These are phyloP conservation scores for Galeruca laticollis DNA, from an alignment of 2,888 invertebrate species.

Conservation along the genomic window DNA sequence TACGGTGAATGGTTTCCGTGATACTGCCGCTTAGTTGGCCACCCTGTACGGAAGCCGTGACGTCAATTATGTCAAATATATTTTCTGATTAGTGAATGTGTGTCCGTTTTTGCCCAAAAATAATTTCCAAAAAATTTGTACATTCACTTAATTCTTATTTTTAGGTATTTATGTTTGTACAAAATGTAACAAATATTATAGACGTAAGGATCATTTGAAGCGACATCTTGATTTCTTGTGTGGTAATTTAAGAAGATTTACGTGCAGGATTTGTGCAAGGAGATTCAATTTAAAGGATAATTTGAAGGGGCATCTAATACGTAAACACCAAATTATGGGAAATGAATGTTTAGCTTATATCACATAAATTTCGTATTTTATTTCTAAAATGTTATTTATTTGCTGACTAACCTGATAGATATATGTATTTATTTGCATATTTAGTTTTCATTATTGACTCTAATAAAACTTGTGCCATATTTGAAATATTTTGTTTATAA, in stretches of 20 bases:
- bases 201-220: conserved; percentile 35
- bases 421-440: neutral
- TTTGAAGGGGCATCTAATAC: conserved; percentile 28
- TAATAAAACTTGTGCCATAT: neutral
- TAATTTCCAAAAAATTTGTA: neutral
- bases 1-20: no score
- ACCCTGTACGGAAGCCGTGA: no score
- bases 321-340: conserved; percentile 24
- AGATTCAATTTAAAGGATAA: conserved; percentile 30
- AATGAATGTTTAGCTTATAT: neutral
- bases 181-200: conserved; percentile 29
- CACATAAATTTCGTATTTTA: neutral
- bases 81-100: no score
- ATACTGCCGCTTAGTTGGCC: no score
- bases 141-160: neutral
- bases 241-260: conserved; percentile 29
- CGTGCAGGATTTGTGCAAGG: conserved; percentile 21
- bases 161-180: conserved; percentile 5
- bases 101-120: neutral
- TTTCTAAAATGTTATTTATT: neutral
- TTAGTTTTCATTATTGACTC: neutral
- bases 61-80: neutral
- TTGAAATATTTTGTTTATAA: no score
- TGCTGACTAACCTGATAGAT: neutral
- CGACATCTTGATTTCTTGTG: conserved; percentile 30